Base-by-base conservation (phyloP, 1,140 invertebrate species). In the Lethocerus indicus region DNA sequence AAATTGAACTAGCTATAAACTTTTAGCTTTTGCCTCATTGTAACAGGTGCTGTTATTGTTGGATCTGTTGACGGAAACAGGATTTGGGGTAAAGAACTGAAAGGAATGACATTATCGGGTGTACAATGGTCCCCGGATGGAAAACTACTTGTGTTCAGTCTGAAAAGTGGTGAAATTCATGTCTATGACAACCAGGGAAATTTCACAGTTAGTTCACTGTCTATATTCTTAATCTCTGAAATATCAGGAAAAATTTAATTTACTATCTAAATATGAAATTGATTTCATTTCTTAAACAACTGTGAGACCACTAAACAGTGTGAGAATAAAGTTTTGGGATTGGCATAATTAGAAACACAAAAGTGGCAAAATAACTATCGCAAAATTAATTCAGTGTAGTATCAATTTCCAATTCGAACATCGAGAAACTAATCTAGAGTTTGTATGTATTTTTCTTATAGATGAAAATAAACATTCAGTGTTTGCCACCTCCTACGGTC, bases 21-120 rank as follows among this genome's bases (percentile, higher is more conserved):
- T 21, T 20, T 21, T 6, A 5, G 18, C 18, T 44, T 5, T 35
- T 26, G 18, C 16, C 9, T 4, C 3, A 5, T 32, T 35, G 18
- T 47, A 47, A 32, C 52, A 77, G 77, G 78, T 62, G 83, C 83
- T 16, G 82, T 92, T 1, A 92, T 92, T 57, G 84, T 92, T 20
- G 86, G 95, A 2, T 93, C 91, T 20, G 89, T 96, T 0, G 94
- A 98, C 72, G 95, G 95, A 1, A 97, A 95, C 60, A 72, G 93
- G 52, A 90, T 98, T 18, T 98, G 94, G 92, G 91, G 91, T 1
- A 98, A 96, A 63, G 93, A 98, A 61, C 66, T 98, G 2, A 94
- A 93, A 67, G 81, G 81, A 18, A 71, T 78, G 0, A 73, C 72
- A 21, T 63, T 90, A 1, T 74, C 74, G 25, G 78, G 76, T 0